Evolutionary conservation across 1,140 invertebrate species (phyloP), one percentile per base, ranked within the genome.

Genomic region (Harpegnathos saltator): DNA sequence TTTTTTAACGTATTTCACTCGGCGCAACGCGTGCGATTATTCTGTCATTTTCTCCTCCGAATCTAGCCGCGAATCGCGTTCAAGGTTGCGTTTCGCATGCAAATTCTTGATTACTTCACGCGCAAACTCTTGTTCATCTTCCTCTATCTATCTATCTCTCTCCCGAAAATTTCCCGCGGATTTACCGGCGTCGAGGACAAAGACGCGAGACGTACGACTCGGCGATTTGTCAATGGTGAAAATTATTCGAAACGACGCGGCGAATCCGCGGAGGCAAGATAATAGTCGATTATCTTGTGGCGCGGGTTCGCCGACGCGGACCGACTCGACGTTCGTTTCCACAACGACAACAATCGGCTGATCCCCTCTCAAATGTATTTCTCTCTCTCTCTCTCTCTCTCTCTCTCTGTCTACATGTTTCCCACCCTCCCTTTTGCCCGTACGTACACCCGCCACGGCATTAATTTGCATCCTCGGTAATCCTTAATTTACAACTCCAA

Each of bases 391-490:
- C 71, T 63, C 19, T 63, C 17, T 63, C 14, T 15, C 61, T 11
- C 26, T 29, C 65, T n/a, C 17, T 63, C 14, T 15, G 24, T 11
- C 26, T 29, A 38, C 7, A 5, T 9, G 38, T 44, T 44, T 44
- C 38, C 38, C 9, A 44, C 38, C 38, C 9, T 44, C 38, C 11
- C 38, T 44, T 44, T 44, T 9, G n/a, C 11, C 38, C 38, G 11
- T 71, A 65, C 56, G 19, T 66, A 56, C 4, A 63, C 68, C 85
- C 56, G 83, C 38, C 73, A 62, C 62, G 83, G 82, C 74, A 88
- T 88, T 89, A 89, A 89, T 89, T 89, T 86, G 84, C 84, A 89
- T 89, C 50, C 81, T 82, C 75, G 74, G 75, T 89, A 89, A 89
- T 89, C 88, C 84, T 89, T 86, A 89, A 89, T 89, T 89, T 89